Evolutionary conservation across 2,888 invertebrate genomes (phyloP), one percentile per base, ranked within the genome.

Genomic region (Drosophila neotestacea): DNA sequence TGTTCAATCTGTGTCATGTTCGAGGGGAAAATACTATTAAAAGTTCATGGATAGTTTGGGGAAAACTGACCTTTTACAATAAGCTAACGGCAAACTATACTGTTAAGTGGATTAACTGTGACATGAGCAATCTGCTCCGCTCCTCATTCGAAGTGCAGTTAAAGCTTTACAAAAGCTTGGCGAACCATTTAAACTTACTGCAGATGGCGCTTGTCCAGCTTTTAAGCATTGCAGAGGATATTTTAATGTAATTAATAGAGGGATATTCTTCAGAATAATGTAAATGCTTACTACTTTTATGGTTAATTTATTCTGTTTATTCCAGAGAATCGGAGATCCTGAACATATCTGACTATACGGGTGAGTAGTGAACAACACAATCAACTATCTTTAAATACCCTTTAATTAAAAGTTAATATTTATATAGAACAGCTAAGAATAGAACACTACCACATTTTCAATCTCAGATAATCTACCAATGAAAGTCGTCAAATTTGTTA

Each of bases 141-240:
- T 52, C 36, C 44, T 0, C n/a, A 30, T 44, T 44, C 38, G 44
- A 55, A 62, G 30, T 55, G 16, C 56, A 32, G 6, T 28, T 9
- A 54, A 54, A 44, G 11, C n/a, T 6, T 44, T 3, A 6, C n/a
- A 11, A 27, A 44, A 44, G 44, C 52, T 61, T 52, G 9, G 1
- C 4, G 5, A 27, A 11, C 1, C 4, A 32, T n/a, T 10, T 1
- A 13, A 39, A 22, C 27, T 6, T 6, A 6, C 64, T 39, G 32
- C 22, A 65, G 64, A 46, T 50, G 64, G 64, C 64, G 64, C 51
- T 13, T 27, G 27, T 22, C 27, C 32, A 60, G 36, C 42, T 60
- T 60, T 51, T 36, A 10, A 3, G 9, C 30, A 51, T 10, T 22
- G 28, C 10, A 34, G 22, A 2, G 27, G 59, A 41, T 51, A 5